Evolutionary conservation across 2,888 invertebrate genomes (phyloP).

Genomic region (Charanyca ferruginea): DNA sequence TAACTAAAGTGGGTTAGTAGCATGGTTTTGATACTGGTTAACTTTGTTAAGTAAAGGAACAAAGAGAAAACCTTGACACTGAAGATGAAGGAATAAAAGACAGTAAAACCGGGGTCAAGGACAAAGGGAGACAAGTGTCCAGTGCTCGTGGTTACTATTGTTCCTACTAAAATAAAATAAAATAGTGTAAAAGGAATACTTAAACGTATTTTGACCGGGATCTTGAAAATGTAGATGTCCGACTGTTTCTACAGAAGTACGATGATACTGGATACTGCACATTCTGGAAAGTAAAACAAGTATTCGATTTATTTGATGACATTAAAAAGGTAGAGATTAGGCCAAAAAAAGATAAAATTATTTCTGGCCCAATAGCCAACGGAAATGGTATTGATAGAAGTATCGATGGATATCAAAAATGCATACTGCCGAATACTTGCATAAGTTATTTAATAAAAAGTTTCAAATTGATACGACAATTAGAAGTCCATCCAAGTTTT

Average conservation of each 20-base stretch:
- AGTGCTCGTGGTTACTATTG: not conserved
- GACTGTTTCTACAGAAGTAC: not conserved
- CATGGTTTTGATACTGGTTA: constrained; percentile 16
- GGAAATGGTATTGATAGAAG: no score
- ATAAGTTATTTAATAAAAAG: not conserved
- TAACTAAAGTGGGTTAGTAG: constrained; percentile 47
- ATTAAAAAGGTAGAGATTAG: not conserved
- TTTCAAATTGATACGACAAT: no score
- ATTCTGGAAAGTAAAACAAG: constrained; percentile 29
- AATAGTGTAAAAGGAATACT: constrained; percentile 11
- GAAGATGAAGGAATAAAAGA: not conserved
- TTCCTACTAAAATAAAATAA: not conserved
- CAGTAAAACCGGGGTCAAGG: not conserved
- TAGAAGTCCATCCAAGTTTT: no score
- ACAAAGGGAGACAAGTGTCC: not conserved
- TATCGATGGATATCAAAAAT: not conserved
- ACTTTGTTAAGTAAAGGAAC: constrained; percentile 7
- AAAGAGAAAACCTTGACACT: constrained; percentile 18
- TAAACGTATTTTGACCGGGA: constrained; percentile 11
- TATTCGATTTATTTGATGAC: not conserved
- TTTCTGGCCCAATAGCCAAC: no score
- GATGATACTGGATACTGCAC: not conserved
- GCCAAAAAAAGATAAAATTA: not conserved
- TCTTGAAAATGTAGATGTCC: constrained; percentile 6
- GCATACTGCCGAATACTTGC: not conserved